A percentile compares a stretch with the other conserved stretches of the same genome.
These are phyloP conservation scores for Peromyscus polionotus DNA, from an alignment of 2,113 vertebrate species.

Conservation along the genomic window DNA sequence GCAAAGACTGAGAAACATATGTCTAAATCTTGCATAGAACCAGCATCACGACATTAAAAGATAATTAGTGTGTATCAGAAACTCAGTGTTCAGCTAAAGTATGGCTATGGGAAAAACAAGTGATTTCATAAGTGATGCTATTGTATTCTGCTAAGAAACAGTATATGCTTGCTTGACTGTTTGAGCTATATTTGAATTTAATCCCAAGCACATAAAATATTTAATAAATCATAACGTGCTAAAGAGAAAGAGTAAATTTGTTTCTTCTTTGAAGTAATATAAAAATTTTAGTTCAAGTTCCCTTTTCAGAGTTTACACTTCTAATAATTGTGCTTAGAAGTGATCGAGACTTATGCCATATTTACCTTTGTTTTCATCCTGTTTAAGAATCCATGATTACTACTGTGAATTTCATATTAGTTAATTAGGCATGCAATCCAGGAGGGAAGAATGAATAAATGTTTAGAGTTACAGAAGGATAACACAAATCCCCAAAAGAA, in stretches of 20 bases:
- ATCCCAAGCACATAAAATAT: slow-evolving; percentile 46
- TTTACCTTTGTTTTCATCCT: slow-evolving; percentile 66
- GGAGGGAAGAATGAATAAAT: slow-evolving; percentile 19
- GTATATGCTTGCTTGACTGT: background rate
- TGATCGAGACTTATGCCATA: slow-evolving; percentile 43
- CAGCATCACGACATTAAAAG: background rate
- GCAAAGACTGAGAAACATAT: background rate
- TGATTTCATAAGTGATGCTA: background rate
- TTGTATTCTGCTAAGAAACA: slow-evolving; percentile 18
- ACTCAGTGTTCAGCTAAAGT: background rate
- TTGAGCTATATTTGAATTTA: slow-evolving; percentile 46
- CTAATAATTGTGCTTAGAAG: background rate
- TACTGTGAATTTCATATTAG: slow-evolving; percentile 65
- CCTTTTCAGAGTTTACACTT: slow-evolving; percentile 43
- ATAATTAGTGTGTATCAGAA: background rate
- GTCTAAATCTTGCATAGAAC: slow-evolving; percentile 25
- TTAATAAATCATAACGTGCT: background rate
- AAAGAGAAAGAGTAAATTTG: background rate
- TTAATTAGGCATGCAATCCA: slow-evolving; percentile 73
- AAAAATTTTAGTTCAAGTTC: slow-evolving; percentile 17
- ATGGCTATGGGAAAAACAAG: background rate
- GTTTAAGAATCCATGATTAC: slow-evolving; percentile 68
- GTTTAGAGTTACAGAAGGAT: slow-evolving; percentile 50
- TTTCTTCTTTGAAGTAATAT: slow-evolving; percentile 5
- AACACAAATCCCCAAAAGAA: slow-evolving; percentile 64